Evolutionary conservation across 2,888 invertebrate species (phyloP).

Genomic region (Lagria hirta): DNA sequence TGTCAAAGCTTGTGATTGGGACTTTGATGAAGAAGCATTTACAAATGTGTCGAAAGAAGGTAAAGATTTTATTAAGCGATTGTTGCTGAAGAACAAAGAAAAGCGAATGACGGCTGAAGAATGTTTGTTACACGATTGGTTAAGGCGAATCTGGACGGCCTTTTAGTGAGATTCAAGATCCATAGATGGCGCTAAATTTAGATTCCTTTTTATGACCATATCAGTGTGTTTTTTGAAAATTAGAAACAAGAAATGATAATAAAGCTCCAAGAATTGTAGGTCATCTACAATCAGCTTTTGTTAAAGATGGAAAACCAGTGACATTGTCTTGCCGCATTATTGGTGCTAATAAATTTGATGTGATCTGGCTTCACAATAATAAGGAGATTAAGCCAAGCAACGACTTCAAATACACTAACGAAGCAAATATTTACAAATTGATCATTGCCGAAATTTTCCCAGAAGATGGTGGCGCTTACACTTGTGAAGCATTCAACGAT

Average conservation of each 20-base stretch:
- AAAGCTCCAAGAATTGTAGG: constrained; percentile 86
- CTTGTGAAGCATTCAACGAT: constrained; percentile 95
- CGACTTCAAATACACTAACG: constrained; percentile 91
- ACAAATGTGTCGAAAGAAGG: constrained; percentile 92
- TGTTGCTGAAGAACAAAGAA: constrained; percentile 90
- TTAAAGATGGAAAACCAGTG: constrained; percentile 87
- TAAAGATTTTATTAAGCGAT: constrained; percentile 94
- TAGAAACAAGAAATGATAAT: no score
- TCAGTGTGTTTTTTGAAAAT: no score
- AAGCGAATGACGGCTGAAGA: constrained; percentile 99
- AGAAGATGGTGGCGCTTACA: constrained; percentile 91
- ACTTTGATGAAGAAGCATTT: constrained; percentile 97
- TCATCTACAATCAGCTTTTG: constrained; percentile 77
- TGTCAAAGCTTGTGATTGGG: constrained; percentile 98
- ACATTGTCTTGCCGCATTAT: constrained; percentile 81
- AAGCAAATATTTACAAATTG: constrained; percentile 88
- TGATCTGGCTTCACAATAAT: constrained; percentile 95
- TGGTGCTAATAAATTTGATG: constrained; percentile 88
- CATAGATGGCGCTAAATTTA: no score
- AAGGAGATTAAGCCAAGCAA: constrained; percentile 96
- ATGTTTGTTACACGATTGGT: constrained; percentile 93
- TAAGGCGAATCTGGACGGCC: no score
- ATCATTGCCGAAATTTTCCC: constrained; percentile 95
- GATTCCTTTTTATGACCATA: no score
- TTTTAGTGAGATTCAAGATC: no score